Evolutionary conservation across 2,888 invertebrate species (phyloP), one percentile per base, ranked within the genome.

Genomic region (Chalcosyrphus nemorum): DNA sequence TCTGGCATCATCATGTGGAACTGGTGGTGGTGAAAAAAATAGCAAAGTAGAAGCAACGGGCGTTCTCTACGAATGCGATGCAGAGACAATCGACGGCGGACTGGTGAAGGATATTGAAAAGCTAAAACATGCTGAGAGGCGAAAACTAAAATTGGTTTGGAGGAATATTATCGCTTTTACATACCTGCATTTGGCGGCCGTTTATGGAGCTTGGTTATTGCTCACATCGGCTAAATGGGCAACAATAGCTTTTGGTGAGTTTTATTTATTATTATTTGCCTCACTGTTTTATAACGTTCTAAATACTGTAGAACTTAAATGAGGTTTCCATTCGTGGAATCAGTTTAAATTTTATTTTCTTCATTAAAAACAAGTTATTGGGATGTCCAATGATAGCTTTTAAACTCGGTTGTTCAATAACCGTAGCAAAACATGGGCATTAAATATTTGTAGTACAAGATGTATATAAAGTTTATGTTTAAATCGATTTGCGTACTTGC

Each of bases 121-220:
- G 7, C 88, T 93, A 63, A 94, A 94, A 81, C 89, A 89, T 71
- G 94, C 94, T 0, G 94, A 94, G 74, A 92, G 92, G 76, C 91
- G 92, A 47, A 93, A 94, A 76, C 89, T 92, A 38, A 92, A 93
- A 89, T 90, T 95, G 54, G 97, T 97, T 5, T 97, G 97, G 97
- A 93, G 95, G 86, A 97, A 97, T 89, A 95, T 97, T 57, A 91
- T 95, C n/a, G 92, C 95, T 0, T 97, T 97, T 89, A 92, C 92
- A 6, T 95, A 95, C 89, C 93, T 97, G 81, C 97, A 97, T 89
- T 41, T 94, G 57, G 95, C 95, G 2, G 95, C 96, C 0, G 66
- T 96, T 0, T 96, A 96, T 89, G 97, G 97, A 61, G 90, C 94
- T 3, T 96, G 95, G 90, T 92, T 96, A 15, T 92, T 94, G 89